phyloP scores from a whole-genome alignment of 2,888 invertebrate species.

The Netelia melanura region DNA sequence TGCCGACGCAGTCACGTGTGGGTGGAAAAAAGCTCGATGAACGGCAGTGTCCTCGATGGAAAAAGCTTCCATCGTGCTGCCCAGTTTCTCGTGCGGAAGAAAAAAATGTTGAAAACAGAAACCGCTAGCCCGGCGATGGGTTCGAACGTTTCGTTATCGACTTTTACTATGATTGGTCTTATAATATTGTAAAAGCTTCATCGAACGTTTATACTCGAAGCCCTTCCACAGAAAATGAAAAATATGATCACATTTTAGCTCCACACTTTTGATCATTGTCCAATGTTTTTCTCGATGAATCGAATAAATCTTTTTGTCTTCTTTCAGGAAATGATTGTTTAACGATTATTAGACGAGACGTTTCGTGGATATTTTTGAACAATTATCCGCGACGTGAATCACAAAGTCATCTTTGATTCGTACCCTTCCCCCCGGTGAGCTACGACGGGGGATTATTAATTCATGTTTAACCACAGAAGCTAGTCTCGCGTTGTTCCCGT shows the following conservation, averaged over 20 bases:
- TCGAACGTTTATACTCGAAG: too few species aligned
- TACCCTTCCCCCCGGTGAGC: not conserved
- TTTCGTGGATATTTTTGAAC: not conserved
- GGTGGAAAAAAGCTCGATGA: conserved; percentile 57
- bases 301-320: too few species aligned
- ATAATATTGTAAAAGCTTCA: too few species aligned
- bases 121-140: too few species aligned
- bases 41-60: conserved; percentile 48
- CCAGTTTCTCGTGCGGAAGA: not conserved
- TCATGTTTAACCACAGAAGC: conserved; percentile 59
- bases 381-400: conserved; percentile 4
- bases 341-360: not conserved
- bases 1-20: conserved; percentile 68
- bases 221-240: too few species aligned
- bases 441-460: conserved; percentile 58
- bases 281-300: too few species aligned
- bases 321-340: not conserved
- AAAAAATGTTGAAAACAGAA: conserved; percentile 38
- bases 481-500: conserved; percentile 35
- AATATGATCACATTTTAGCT: too few species aligned
- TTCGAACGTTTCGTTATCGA: too few species aligned
- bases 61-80: conserved; percentile 53
- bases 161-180: too few species aligned
- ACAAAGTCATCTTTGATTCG: conserved; percentile 32
- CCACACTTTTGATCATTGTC: not conserved